phyloP scores from a whole-genome alignment of 2,113 vertebrate species.

The Tragulus kanchil region DNA sequence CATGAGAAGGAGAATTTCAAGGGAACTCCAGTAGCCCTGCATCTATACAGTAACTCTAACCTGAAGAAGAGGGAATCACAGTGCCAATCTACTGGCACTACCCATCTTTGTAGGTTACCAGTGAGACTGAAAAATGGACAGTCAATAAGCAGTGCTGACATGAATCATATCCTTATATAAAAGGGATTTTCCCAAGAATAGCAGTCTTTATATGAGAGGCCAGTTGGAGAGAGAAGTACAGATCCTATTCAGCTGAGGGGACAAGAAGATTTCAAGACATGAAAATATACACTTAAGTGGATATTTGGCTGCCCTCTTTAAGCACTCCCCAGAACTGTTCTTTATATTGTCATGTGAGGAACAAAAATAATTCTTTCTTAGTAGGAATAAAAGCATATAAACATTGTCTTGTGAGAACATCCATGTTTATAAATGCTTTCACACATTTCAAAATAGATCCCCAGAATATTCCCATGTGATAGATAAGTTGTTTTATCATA shows the following conservation, averaged over 20 bases:
- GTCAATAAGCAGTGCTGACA: background rate
- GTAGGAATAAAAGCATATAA: background rate
- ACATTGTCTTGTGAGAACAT: background rate
- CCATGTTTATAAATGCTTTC: background rate
- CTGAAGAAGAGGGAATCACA: background rate
- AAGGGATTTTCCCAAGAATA: background rate
- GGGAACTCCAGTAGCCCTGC: background rate
- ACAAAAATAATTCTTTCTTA: background rate
- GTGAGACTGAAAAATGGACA: rapidly evolving
- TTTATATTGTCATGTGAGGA: background rate
- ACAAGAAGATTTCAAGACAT: background rate
- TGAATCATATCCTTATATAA: background rate
- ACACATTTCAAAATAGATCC: background rate
- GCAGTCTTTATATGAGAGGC: background rate
- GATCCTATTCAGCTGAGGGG: background rate
- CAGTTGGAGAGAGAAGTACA: background rate
- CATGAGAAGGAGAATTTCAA: background rate
- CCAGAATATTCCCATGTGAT: background rate
- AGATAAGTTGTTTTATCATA: background rate
- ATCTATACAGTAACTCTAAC: background rate
- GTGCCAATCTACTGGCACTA: background rate
- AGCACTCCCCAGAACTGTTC: background rate
- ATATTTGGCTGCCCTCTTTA: background rate
- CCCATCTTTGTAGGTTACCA: background rate
- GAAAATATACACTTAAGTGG: background rate